Percentiles rank a stretch among this genome's conserved stretches.
phyloP scores from a whole-genome alignment of 2,797 vertebrate species.

The Tarsius wallacei region DNA sequence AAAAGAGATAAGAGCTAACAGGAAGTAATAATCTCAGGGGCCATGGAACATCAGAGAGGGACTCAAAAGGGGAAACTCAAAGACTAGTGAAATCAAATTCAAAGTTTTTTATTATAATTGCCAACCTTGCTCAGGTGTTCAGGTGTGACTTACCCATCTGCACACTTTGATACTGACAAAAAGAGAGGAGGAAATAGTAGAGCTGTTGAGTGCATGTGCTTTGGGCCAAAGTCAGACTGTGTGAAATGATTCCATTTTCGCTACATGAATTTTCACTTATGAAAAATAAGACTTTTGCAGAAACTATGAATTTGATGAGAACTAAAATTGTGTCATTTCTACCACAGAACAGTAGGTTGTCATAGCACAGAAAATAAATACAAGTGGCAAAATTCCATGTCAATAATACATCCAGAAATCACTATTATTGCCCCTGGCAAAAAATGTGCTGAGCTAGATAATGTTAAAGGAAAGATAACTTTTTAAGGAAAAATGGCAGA shows the following conservation, averaged over 20 bases:
- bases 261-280: conserved; percentile 86
- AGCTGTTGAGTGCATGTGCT: background rate
- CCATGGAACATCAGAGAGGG: background rate
- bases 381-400: conserved; percentile 77
- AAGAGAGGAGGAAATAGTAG: background rate
- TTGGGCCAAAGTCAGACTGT: conserved; percentile 60
- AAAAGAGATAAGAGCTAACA: background rate
- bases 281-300: conserved; percentile 80
- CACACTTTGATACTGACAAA: conserved; percentile 27
- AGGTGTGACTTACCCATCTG: conserved; percentile 59
- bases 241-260: conserved; percentile 83
- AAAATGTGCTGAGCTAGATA: conserved; percentile 49
- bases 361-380: conserved; percentile 82
- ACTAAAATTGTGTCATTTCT: conserved; percentile 80
- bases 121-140: background rate
- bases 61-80: background rate
- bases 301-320: conserved; percentile 82
- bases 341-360: conserved; percentile 77
- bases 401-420: conserved; percentile 64
- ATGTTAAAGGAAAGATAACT: conserved; percentile 23
- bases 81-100: conserved; percentile 2
- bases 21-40: background rate
- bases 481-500: conserved; percentile 31
- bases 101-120: conserved; percentile 15
- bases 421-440: conserved; percentile 64